These are phyloP conservation scores for Phragmatobia fuliginosa DNA, from an alignment of 2,888 invertebrate genomes.

Conservation along the genomic window DNA sequence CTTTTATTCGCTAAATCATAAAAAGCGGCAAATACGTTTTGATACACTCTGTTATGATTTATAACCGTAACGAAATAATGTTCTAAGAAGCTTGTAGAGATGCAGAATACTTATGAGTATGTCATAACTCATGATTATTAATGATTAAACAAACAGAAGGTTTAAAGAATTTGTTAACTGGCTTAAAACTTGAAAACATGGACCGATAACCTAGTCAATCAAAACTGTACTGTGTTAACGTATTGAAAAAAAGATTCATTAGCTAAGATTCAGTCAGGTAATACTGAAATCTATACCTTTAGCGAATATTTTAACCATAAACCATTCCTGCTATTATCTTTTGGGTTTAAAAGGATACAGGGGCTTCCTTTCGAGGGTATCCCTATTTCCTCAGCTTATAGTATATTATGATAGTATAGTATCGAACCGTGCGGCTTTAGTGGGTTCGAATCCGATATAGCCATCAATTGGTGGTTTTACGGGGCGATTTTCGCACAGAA, in stretches of 20 bases:
- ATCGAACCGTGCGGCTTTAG: too few species aligned
- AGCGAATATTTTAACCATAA: too few species aligned
- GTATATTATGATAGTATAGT: too few species aligned
- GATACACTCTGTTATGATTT: slow-evolving; percentile 27
- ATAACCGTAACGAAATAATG: slow-evolving; percentile 30
- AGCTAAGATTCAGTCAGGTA: too few species aligned
- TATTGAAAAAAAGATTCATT: too few species aligned
- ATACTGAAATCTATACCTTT: too few species aligned
- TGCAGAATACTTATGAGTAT: slow-evolving; percentile 1
- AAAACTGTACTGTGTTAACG: not conserved
- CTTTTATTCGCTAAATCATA: slow-evolving; percentile 33
- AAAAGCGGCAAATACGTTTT: slow-evolving; percentile 35
- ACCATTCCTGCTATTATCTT: not conserved
- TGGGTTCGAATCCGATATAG: too few species aligned
- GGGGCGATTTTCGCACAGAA: too few species aligned
- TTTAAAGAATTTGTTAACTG: not conserved
- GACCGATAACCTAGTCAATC: not conserved
- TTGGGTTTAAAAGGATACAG: too few species aligned
- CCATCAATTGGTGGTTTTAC: too few species aligned
- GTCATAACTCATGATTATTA: not conserved
- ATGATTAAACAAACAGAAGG: not conserved
- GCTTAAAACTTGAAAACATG: not conserved
- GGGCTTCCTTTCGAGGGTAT: too few species aligned
- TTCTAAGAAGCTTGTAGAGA: slow-evolving; percentile 8
- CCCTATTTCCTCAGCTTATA: too few species aligned